phyloP scores from a whole-genome alignment of 2,888 invertebrate genomes.

The Kuschelorhynchus macadamiae region DNA sequence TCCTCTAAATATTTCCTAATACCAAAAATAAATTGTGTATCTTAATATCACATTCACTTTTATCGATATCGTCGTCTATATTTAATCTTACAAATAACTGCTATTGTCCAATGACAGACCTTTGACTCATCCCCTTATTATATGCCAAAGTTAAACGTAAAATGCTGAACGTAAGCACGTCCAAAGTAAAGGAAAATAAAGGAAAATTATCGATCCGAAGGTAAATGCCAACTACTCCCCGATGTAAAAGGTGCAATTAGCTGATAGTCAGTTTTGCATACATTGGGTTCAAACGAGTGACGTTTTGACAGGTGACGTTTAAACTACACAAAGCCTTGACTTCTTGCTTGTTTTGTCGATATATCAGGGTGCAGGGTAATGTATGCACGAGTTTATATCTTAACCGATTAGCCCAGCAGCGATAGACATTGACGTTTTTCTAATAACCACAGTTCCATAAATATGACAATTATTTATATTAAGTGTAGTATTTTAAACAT shows the following conservation, averaged over 20 bases:
- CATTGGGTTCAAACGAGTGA: slow-evolving; percentile 33
- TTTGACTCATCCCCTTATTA: not conserved
- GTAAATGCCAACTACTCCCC: slow-evolving; percentile 38
- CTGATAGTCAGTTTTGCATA: slow-evolving; percentile 46
- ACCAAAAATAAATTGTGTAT: too few species aligned
- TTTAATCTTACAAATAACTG: too few species aligned
- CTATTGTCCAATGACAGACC: too few species aligned
- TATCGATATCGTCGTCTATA: too few species aligned
- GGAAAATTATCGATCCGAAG: slow-evolving; percentile 29
- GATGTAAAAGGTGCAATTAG: slow-evolving; percentile 43
- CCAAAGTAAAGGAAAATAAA: slow-evolving; percentile 21
- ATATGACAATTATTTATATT: too few species aligned
- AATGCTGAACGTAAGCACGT: not conserved
- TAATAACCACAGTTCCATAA: too few species aligned
- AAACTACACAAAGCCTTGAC: slow-evolving; percentile 38
- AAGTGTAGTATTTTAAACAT: too few species aligned
- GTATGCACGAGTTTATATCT: not conserved
- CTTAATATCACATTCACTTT: too few species aligned
- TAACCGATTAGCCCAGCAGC: too few species aligned
- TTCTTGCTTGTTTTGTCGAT: slow-evolving; percentile 47
- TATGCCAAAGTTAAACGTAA: not conserved
- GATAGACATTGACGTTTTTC: too few species aligned
- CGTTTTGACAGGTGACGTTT: slow-evolving; percentile 47
- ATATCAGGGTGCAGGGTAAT: slow-evolving; percentile 11
- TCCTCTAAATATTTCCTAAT: too few species aligned